These are phyloP conservation scores for Burhinus bistriatus DNA, from an alignment of 2,113 vertebrate species.

Conservation along the genomic window DNA sequence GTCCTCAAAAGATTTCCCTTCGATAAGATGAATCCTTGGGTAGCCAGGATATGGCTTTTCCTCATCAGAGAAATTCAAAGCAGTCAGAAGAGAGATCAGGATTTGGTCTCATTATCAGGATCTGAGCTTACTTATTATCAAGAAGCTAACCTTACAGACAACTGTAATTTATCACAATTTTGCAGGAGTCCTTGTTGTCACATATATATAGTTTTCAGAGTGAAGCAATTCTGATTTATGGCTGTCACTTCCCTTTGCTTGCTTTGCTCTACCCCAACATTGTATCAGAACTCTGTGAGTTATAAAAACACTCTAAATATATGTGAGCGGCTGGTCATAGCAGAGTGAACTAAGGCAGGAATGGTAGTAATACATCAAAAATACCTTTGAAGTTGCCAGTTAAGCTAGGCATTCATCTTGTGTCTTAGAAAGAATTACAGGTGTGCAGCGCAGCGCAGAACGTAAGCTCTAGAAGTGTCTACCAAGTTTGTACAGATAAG, in stretches of 20 bases:
- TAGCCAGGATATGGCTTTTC: not conserved
- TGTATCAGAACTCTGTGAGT: not conserved
- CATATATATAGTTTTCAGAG: not conserved
- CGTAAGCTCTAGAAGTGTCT: not conserved
- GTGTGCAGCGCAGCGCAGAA: not conserved
- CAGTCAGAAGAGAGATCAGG: not conserved
- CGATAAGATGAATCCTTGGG: not conserved
- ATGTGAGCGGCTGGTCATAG: not conserved
- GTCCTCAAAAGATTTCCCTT: not conserved
- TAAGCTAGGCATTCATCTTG: not conserved
- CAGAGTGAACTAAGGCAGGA: not conserved
- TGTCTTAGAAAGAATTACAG: not conserved
- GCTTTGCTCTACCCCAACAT: not conserved
- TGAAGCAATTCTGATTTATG: not conserved
- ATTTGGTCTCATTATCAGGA: not conserved
- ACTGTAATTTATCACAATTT: not conserved
- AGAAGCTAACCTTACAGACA: not conserved
- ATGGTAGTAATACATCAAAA: not conserved
- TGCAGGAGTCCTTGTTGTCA: not conserved
- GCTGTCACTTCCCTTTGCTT: not conserved
- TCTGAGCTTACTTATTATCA: not conserved
- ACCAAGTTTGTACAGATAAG: not conserved
- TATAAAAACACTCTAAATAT: not conserved
- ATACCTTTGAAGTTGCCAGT: not conserved
- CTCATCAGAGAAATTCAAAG: not conserved